Evolutionary conservation across 2,113 vertebrate species (phyloP).

Genomic region (Girardinichthys multiradiatus): DNA sequence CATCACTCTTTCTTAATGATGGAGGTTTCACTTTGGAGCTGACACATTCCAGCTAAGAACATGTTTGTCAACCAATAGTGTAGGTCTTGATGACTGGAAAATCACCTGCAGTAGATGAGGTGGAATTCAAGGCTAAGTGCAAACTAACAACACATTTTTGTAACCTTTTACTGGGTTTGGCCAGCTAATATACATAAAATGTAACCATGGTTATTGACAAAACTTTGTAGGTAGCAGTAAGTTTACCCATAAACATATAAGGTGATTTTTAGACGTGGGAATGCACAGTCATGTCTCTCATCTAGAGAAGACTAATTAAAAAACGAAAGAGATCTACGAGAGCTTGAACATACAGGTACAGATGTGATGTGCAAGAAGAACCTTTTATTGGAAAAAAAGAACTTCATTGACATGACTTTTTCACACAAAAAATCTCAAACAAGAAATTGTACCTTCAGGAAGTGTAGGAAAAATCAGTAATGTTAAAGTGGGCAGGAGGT

Average conservation of each 20-base stretch:
- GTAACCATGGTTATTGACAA: background rate
- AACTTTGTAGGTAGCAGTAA: background rate
- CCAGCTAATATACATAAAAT: background rate
- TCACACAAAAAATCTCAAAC: no score
- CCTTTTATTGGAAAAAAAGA: background rate
- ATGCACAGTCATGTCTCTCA: no score
- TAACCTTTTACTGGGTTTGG: background rate
- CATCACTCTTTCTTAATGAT: slow-evolving; percentile 22
- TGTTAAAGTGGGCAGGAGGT: background rate
- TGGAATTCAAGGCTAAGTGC: background rate
- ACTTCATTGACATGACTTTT: background rate
- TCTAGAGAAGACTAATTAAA: background rate
- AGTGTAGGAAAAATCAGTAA: background rate
- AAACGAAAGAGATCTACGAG: no score
- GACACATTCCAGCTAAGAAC: slow-evolving; percentile 2
- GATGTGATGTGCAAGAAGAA: no score
- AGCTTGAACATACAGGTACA: no score
- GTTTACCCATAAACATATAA: background rate
- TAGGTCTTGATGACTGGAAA: slow-evolving; percentile 4
- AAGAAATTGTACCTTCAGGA: background rate
- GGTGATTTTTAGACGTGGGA: background rate
- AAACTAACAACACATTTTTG: background rate
- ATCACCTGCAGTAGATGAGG: background rate
- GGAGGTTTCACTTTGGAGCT: slow-evolving; percentile 14
- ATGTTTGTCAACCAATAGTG: slow-evolving; percentile 1